Conservation (phyloP, 1,140 invertebrate species). For the Archivesica marissinica region DNA sequence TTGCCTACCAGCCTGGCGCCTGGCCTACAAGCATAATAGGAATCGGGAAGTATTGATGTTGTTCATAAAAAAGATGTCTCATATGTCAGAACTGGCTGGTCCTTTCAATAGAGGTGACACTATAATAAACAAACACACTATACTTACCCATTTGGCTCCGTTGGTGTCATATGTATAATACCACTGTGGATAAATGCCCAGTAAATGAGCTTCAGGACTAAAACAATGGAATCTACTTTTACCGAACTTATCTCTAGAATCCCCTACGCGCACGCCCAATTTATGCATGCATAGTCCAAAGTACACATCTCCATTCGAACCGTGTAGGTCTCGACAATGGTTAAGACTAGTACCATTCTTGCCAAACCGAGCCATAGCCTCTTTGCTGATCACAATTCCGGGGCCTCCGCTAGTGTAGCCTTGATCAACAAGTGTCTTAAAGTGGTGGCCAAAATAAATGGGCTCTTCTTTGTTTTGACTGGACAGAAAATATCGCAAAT, state of each 20-base stretch:
- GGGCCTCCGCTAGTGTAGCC: conserved; percentile 81
- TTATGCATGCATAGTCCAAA: conserved; percentile 89
- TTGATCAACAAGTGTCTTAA: conserved; percentile 63
- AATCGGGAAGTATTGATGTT: too few species aligned
- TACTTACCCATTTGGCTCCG: conserved; percentile 1
- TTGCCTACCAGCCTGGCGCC: too few species aligned
- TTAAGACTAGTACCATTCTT: conserved; percentile 86
- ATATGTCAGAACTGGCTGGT: too few species aligned
- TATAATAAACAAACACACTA: too few species aligned
- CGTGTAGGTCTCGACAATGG: conserved; percentile 86
- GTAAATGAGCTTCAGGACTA: conserved; percentile 72
- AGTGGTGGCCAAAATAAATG: conserved; percentile 80
- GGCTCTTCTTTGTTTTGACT: conserved; percentile 66
- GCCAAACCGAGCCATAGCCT: conserved; percentile 68
- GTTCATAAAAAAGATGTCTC: too few species aligned
- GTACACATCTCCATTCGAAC: conserved; percentile 91
- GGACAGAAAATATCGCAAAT: conserved; percentile 77
- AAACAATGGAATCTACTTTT: conserved; percentile 97
- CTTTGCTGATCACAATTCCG: conserved; percentile 92
- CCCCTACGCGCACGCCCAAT: conserved; percentile 93
- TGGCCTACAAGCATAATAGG: too few species aligned
- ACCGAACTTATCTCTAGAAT: conserved; percentile 92
- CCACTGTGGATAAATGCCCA: conserved; percentile 50
- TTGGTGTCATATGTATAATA: conserved; percentile 12
- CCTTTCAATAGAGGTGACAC: too few species aligned